These are phyloP conservation scores for Ceratotherium simum DNA, from an alignment of 2,113 vertebrate genomes.

Conservation along the genomic window DNA sequence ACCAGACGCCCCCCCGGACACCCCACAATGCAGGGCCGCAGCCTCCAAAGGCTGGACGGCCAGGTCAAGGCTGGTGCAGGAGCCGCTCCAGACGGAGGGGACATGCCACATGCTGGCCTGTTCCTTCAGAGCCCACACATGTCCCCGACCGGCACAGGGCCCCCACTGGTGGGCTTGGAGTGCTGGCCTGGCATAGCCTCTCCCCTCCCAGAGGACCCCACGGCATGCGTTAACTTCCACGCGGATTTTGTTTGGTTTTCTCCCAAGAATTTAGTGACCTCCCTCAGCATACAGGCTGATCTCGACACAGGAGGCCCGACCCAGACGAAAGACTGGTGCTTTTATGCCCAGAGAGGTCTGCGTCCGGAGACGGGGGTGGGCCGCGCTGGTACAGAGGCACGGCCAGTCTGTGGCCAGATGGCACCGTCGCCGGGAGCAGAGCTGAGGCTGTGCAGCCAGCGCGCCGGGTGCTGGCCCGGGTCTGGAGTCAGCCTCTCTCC, in stretches of 20 bases:
- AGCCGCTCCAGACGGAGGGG: not conserved
- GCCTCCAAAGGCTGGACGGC: not conserved
- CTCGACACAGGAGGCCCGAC: not conserved
- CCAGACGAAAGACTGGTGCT: not conserved
- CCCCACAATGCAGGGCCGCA: not conserved
- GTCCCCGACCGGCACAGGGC: rapidly evolving
- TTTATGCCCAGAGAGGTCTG: not conserved
- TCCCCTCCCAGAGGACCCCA: not conserved
- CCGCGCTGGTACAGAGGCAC: not conserved
- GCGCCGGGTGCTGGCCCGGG: not conserved
- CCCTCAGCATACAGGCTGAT: not conserved
- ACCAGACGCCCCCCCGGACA: not conserved
- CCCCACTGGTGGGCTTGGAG: not conserved
- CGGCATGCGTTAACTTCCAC: not conserved
- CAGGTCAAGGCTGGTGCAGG: too few species aligned
- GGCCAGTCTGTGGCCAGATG: not conserved
- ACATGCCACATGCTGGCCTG: rapidly evolving
- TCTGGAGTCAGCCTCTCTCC: too few species aligned
- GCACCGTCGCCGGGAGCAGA: too few species aligned
- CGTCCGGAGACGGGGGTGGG: not conserved
- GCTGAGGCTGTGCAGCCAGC: not conserved
- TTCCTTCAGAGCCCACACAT: not conserved
- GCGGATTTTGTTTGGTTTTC: not conserved
- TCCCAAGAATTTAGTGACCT: not conserved
- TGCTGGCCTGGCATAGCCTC: not conserved